These are phyloP conservation scores for Cyclophora albipunctata DNA, from an alignment of 2,888 invertebrate species.

Conservation along the genomic window DNA sequence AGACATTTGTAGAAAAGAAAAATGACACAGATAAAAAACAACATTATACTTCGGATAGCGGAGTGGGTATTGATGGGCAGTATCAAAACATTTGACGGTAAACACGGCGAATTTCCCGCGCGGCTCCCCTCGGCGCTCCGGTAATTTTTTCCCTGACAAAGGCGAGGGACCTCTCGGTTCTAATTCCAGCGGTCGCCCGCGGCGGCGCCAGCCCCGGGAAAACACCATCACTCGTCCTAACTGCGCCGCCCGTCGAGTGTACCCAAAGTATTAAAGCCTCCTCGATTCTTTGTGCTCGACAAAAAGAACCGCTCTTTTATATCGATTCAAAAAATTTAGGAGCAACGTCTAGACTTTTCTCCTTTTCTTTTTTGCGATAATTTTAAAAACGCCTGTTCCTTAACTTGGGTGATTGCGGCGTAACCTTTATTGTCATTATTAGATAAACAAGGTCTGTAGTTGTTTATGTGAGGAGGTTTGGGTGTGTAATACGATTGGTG, in stretches of 20 bases:
- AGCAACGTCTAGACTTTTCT: too few relatives aligned
- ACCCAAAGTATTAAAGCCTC: constrained; percentile 8
- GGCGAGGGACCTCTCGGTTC: constrained; percentile 7
- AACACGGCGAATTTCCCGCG: constrained; percentile 7
- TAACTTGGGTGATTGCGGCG: too few relatives aligned
- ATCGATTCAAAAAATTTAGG: too few relatives aligned
- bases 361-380: too few relatives aligned
- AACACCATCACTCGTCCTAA: constrained; percentile 14
- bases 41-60: background rate
- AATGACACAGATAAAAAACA: too few relatives aligned
- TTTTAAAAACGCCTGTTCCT: too few relatives aligned
- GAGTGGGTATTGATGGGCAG: too few relatives aligned
- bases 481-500: too few relatives aligned
- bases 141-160: constrained; percentile 9
- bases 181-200: constrained; percentile 18
- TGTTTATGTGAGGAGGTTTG: too few relatives aligned
- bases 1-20: too few relatives aligned
- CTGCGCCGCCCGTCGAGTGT: constrained; percentile 13
- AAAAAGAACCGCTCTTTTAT: background rate
- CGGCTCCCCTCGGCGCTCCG: constrained; percentile 1
- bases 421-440: too few relatives aligned
- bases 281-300: constrained; percentile 5
- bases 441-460: too few relatives aligned
- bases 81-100: constrained; percentile 3
- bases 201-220: constrained; percentile 14